Conservation (phyloP, 2,113 vertebrate species). For the Chloroceryle aenea region DNA sequence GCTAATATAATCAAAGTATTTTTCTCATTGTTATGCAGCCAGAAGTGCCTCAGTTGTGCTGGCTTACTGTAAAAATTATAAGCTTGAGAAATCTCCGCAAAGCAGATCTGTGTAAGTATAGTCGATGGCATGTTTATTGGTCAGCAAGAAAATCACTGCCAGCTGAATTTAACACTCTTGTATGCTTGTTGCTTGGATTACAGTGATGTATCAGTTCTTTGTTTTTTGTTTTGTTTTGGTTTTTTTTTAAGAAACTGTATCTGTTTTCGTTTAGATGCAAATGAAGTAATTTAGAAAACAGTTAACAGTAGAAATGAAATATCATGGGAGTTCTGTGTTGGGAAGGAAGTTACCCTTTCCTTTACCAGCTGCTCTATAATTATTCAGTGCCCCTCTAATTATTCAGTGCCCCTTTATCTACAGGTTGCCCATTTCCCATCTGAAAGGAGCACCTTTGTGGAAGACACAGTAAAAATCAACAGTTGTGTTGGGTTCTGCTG, state of each 20-base stretch:
- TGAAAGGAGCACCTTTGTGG: background rate
- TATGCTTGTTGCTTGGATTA: background rate
- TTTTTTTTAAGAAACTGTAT: background rate
- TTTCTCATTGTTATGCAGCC: conserved; percentile 29
- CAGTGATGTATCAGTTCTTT: background rate
- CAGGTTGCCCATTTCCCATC: background rate
- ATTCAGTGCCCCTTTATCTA: background rate
- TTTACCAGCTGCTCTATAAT: background rate
- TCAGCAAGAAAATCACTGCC: background rate
- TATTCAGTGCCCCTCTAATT: background rate
- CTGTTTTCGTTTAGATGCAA: background rate
- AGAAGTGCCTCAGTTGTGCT: conserved; percentile 9
- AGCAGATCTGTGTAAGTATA: conserved; percentile 65
- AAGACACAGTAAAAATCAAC: background rate
- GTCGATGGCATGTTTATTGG: background rate
- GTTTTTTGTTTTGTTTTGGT: background rate
- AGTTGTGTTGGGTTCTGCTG: background rate
- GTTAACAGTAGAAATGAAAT: background rate
- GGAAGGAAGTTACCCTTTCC: background rate
- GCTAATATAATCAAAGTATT: background rate
- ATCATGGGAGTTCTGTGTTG: background rate
- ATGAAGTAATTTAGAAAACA: background rate
- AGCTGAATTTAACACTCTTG: background rate
- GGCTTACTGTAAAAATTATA: conserved; percentile 61
- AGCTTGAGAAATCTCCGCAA: conserved; percentile 46